These are phyloP conservation scores for Enteromius thamalakanensis DNA, from an alignment of 2,797 vertebrate genomes.

Conservation along the genomic window DNA sequence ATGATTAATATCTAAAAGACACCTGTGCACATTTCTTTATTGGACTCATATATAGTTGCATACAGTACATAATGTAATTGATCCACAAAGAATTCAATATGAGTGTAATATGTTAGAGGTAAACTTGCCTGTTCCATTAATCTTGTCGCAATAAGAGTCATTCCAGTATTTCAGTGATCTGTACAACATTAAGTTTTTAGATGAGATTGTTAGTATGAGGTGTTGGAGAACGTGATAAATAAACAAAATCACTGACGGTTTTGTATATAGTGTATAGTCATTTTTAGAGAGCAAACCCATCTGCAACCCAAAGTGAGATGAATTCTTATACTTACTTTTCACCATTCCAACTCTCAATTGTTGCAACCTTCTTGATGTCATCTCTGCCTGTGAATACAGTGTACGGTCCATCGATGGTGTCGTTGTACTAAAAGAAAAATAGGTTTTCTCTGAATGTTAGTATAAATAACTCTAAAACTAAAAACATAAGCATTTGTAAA, in stretches of 20 bases:
- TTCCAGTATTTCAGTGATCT: conserved; percentile 81
- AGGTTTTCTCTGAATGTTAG: neutral
- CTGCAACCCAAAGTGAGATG: neutral
- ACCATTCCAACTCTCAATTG: conserved; percentile 83
- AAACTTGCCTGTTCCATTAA: conserved; percentile 92
- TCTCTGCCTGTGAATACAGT: conserved; percentile 84
- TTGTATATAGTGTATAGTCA: neutral
- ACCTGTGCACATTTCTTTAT: neutral
- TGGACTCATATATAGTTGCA: no score
- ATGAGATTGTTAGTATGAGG: neutral
- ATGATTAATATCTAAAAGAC: neutral
- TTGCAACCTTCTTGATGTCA: conserved; percentile 80
- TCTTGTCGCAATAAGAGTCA: conserved; percentile 82
- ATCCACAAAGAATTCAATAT: neutral
- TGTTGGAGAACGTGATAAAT: neutral
- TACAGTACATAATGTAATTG: neutral
- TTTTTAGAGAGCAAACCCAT: neutral
- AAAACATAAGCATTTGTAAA: neutral
- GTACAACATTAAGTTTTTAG: conserved; percentile 14
- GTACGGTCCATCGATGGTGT: conserved; percentile 84
- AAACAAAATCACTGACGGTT: neutral
- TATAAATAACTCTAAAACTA: neutral
- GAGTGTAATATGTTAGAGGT: neutral
- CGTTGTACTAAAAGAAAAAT: conserved; percentile 82
- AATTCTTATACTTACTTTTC: conserved; percentile 73